Evolutionary conservation across 2,888 invertebrate species (phyloP).

Genomic region (Drosophila pseudotakahashii): DNA sequence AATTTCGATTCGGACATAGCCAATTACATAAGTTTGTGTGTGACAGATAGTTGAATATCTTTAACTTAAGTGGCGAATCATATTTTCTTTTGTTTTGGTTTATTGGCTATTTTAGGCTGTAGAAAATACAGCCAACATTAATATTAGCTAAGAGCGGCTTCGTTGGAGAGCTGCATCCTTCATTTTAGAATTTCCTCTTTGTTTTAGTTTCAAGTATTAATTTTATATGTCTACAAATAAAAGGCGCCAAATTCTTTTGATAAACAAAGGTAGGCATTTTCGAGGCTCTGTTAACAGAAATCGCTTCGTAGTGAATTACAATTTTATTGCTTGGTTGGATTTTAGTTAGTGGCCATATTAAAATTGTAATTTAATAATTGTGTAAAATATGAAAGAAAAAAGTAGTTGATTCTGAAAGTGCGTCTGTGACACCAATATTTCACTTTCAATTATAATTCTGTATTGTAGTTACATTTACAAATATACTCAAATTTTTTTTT

Average conservation of each 20-base stretch:
- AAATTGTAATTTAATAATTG: neutral
- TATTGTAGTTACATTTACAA: slow-evolving; percentile 5
- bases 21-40: slow-evolving; percentile 19
- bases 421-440: slow-evolving; percentile 1
- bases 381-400: neutral
- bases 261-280: neutral
- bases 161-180: neutral
- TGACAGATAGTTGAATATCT: neutral
- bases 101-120: neutral
- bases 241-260: too few relatives aligned
- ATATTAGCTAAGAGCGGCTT: neutral
- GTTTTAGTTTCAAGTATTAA: too few relatives aligned
- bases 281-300: neutral
- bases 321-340: neutral
- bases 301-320: neutral
- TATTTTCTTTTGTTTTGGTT: neutral
- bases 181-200: too few relatives aligned
- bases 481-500: neutral
- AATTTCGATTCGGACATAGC: slow-evolving; percentile 38
- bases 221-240: too few relatives aligned
- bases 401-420: neutral
- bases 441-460: neutral
- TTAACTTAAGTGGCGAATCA: neutral
- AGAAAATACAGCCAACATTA: neutral
- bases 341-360: neutral